Evolutionary conservation across 2,888 invertebrate species (phyloP), one percentile per base, ranked within the genome.

Genomic region (Choristoneura rosaceana): DNA sequence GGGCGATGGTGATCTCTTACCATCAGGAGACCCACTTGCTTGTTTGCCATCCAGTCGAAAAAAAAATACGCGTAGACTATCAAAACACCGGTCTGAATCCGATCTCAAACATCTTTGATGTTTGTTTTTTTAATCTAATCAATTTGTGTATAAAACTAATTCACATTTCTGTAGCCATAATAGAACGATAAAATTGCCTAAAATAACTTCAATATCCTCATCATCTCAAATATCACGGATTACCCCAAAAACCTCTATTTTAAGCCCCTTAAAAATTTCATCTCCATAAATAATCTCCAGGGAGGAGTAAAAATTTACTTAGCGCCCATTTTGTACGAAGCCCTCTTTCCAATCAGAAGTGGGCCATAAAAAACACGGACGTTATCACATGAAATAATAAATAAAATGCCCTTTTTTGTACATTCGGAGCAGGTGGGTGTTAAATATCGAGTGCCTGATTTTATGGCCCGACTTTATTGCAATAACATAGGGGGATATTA

Each of bases 401-500:
- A 65, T 65, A 43, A 66, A 66, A 38, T 5, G 38, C 47, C 64
- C 47, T 52, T 25, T 55, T 66, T 66, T 66, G 34, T 66, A 17
- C 17, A 55, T 66, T 55, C 65, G 17, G 52, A 38, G 55, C 47
- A 64, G 64, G 64, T 50, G n/a, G 65, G 65, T 55, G 52, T 66
- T 66, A 66, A 55, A 55, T 41, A 66, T 66, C 65, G 55, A 66
- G 55, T 55, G 65, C 41, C 65, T n/a, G 38, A 15, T 25, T 66
- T 66, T 55, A 55, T 41, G 55, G 25, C 65, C 55, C 65, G 17
- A 17, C 50, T 55, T 55, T 55, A 66, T 43, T 55, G 65, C 55
- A 66, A 66, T 66, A 66, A 41, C 55, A 55, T 66, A 66, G 38
- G 52, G 38, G 50, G 25, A 55, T 66, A 66, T 66, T 66, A 66